Evolutionary conservation across 1,140 invertebrate genomes (phyloP).

Genomic region (Drosophila rufa): DNA sequence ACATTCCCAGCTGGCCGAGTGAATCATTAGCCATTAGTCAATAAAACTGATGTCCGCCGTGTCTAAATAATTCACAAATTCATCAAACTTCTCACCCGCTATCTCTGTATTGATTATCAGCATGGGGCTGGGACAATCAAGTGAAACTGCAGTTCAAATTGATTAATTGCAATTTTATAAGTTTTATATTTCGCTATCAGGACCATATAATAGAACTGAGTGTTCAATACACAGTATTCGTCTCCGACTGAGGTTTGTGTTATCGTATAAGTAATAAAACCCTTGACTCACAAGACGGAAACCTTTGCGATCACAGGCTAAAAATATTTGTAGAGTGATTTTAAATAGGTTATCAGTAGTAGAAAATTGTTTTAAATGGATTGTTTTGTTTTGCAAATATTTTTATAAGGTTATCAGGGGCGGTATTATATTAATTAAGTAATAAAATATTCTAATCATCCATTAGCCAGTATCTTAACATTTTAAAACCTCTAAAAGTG

Average conservation of each 20-base stretch:
- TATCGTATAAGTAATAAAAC: constrained; percentile 27
- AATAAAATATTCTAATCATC: too few species aligned
- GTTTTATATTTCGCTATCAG: constrained; percentile 20
- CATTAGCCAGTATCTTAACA: not conserved
- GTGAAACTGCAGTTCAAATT: constrained; percentile 1
- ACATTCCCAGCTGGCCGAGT: constrained; percentile 50
- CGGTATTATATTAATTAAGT: not conserved
- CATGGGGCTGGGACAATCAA: not conserved
- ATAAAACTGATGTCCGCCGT: not conserved
- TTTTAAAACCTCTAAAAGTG: too few species aligned
- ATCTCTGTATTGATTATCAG: constrained; percentile 15
- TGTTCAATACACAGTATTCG: constrained; percentile 3
- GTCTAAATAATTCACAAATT: constrained; percentile 15
- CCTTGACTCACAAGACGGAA: constrained; percentile 18
- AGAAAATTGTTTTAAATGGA: constrained; percentile 6
- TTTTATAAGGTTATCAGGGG: not conserved
- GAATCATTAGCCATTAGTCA: constrained; percentile 61
- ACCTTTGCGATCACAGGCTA: constrained; percentile 2
- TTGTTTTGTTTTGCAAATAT: not conserved
- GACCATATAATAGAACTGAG: not conserved
- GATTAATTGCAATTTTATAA: constrained; percentile 21
- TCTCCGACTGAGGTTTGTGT: constrained; percentile 14
- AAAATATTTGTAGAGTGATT: constrained; percentile 9
- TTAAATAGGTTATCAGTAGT: constrained; percentile 11
- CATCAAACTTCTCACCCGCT: constrained; percentile 5